Evolutionary conservation across 1,140 invertebrate species (phyloP).

Genomic region (Drosophila sulfurigaster): DNA sequence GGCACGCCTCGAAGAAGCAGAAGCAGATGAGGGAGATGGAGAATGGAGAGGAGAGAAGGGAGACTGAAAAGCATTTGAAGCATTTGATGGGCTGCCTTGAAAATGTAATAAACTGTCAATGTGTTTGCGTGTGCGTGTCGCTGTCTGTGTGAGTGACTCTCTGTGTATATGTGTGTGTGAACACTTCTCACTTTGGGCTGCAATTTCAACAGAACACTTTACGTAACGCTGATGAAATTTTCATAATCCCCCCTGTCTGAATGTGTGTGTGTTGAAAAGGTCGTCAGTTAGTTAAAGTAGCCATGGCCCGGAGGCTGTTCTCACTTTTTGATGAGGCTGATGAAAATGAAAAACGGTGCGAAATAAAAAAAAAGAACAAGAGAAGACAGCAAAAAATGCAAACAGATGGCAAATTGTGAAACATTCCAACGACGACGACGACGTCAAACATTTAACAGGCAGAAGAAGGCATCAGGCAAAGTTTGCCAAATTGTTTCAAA

Average conservation of each 20-base stretch:
- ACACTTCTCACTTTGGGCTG: conserved; percentile 59
- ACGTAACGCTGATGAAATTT: conserved; percentile 77
- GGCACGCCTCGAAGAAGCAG: not conserved
- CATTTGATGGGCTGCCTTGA: conserved; percentile 74
- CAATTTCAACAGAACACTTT: conserved; percentile 67
- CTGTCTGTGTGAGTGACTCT: conserved; percentile 16
- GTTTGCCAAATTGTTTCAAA: conserved; percentile 30
- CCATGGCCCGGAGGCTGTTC: conserved; percentile 1
- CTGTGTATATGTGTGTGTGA: conserved; percentile 11
- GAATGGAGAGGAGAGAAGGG: not conserved
- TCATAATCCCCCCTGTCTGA: conserved; percentile 40
- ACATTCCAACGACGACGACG: conserved; percentile 1
- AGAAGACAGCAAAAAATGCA: not conserved
- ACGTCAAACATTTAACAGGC: not conserved
- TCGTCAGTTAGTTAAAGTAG: conserved; percentile 25
- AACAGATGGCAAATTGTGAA: conserved; percentile 12
- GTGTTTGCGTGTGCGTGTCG: conserved; percentile 32
- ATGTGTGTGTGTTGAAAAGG: conserved; percentile 34
- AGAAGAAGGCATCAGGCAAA: not conserved
- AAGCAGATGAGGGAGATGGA: not conserved
- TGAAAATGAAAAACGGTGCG: conserved; percentile 18
- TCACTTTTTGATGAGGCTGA: conserved; percentile 16
- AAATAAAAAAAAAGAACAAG: not conserved
- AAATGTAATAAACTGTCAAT: conserved; percentile 68
- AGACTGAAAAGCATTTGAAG: conserved; percentile 50